Percentiles rank a stretch among this genome's conserved stretches.
Evolutionary conservation across 2,888 invertebrate genomes (phyloP).

Genomic region (Lagria hirta): DNA sequence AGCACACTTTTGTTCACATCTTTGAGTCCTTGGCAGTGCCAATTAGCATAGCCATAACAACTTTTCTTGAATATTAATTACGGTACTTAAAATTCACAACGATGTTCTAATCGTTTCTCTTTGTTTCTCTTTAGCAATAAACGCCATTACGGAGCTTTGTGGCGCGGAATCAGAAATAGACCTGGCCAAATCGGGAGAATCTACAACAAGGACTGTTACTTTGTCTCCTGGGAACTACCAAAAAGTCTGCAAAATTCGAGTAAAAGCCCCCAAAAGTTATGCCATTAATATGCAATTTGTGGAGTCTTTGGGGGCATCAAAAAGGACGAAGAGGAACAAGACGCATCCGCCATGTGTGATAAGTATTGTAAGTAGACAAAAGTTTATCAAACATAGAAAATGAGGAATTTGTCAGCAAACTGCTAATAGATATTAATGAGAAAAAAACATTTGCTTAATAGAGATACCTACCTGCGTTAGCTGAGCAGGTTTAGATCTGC

Average conservation of each 20-base stretch:
- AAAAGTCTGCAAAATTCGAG: conserved; percentile 35
- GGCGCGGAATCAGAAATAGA: conserved; percentile 34
- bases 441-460: conserved; percentile 1
- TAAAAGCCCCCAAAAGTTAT: conserved; percentile 44
- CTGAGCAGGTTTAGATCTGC: no score
- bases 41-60: no score
- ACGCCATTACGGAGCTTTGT: conserved; percentile 32
- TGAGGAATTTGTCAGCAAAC: no score
- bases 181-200: conserved; percentile 33
- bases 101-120: conserved; percentile 6
- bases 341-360: conserved; percentile 37
- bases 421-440: no score
- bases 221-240: conserved; percentile 31
- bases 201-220: conserved; percentile 35
- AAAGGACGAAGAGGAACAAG: conserved; percentile 13
- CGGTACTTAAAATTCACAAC: conserved; percentile 1
- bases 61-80: no score
- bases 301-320: conserved; percentile 25
- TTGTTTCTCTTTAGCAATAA: conserved; percentile 35
- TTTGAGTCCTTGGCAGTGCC: no score
- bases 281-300: conserved; percentile 42
- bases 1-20: no score
- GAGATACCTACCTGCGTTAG: neutral
- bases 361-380: conserved; percentile 46
- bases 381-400: no score